Base-by-base conservation (phyloP, 2,797 vertebrate genomes). In the Pelobates cultripes region DNA sequence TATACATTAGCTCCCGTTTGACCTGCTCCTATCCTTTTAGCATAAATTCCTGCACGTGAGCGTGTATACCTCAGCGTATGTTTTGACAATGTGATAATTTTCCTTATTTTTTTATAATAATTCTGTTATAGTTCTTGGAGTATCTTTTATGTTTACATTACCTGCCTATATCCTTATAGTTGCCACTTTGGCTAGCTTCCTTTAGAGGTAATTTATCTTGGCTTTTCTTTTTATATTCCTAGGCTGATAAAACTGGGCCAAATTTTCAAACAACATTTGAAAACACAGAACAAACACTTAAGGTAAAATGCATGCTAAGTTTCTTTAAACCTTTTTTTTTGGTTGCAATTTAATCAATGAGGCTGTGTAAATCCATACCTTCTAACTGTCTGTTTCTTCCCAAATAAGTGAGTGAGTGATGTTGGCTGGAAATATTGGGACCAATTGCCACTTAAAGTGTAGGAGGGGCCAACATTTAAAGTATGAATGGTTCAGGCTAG, bases 211-310 rank as follows among this genome's bases (percentile, higher is more conserved):
- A 64, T 47, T 43, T 2, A 61, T 87, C 72, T 85, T 76, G 28
- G 28, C 28, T 28, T 28, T 28, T 28, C 28, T 28, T 28, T 28
- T 28, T 28, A 28, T 28, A 28, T 64, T 81, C 88, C 75, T 87
- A 99, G 98, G 97, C 96, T 43, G 93, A 98, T 86, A 92, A 91
- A 71, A 89, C 63, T 14, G 95, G 96, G 15, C 97, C 97, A 45
- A 92, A 90, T 82, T 99, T 99, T 87, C 91, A 96, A 82, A 94
- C 92, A 1, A 17, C 84, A 82, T 98, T 98, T 89, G 91, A 94
- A 89, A 97, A 92, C 89, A 97, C 97, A 0, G 96, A 98, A 85
- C 97, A 98, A 88, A 96, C 87, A 10, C 84, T 99, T 79, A 95
- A 97, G 95, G 98, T 99, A 90, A 3, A 66, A 5, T 73, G 7